Evolutionary conservation across 2,113 vertebrate genomes (phyloP), one percentile per base, ranked within the genome.

Genomic region (Mormyrus iriodes): DNA sequence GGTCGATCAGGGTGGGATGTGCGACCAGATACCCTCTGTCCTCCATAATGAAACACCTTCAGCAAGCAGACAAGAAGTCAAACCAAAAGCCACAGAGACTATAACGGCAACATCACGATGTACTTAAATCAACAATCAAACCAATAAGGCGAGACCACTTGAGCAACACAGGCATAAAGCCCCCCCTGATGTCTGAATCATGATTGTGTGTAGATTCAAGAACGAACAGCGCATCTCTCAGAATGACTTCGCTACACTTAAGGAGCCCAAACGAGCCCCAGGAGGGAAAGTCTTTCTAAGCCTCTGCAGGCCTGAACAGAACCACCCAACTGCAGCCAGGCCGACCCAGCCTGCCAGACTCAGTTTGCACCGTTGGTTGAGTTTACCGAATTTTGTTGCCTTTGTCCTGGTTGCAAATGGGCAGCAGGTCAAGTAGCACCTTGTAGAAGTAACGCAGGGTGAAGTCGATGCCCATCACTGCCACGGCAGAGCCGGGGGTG

Each of bases 391-490:
- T 97, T 95, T 99, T 99, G 94, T 98, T 98, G 88, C 98, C 98
- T 15, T 97, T 98, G 24, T 99, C 98, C 90, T 99, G 98, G 94
- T 99, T 99, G 93, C 98, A 99, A 83, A 99, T 96, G 55, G 98
- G 98, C 87, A 99, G 91, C 73, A 99, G 94, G 92, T 99, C 98
- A 93, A 99, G 96, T 19, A 99, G 96, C 58, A 99, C 98, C 92
- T 99, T 99, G 93, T 99, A 99, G 95, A 99, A 99, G 93, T 99
- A 99, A 4, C 98, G 94, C 2, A 99, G 95, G 0, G 98, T 99
- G 93, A 99, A 99, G 94, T 99, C 98, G 0, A 99, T 98, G 89
- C 98, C 98, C 98, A 99, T 99, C 65, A 99, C 98, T 0, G 98
- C 98, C 61, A 99, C 95, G 0, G 98, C 97, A 76, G 98, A 98